A percentile compares a stretch with the other conserved stretches of the same genome.
These are phyloP conservation scores for Nothoprocta pentlandii DNA, from an alignment of 2,113 vertebrate species.

Conservation along the genomic window DNA sequence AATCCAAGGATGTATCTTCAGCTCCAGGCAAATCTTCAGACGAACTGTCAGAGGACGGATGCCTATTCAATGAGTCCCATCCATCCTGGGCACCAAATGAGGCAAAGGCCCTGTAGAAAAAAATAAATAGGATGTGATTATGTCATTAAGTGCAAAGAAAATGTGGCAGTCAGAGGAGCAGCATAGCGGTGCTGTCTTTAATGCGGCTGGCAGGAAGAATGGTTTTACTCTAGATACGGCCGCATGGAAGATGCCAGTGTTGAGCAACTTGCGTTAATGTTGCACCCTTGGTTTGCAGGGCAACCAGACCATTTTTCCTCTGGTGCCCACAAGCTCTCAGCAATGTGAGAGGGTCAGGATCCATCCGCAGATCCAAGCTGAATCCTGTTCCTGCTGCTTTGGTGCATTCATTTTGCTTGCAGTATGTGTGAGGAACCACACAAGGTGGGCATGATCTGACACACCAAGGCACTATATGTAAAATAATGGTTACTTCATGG, in stretches of 20 bases:
- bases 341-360: not conserved
- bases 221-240: not conserved
- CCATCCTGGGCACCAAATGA: conserved; percentile 36
- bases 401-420: not conserved
- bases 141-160: conserved; percentile 40
- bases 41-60: conserved; percentile 39
- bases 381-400: not conserved
- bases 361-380: not conserved
- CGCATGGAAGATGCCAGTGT: not conserved
- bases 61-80: conserved; percentile 47
- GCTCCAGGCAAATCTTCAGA: conserved; percentile 38
- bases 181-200: not conserved
- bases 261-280: not conserved
- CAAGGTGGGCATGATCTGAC: not conserved
- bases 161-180: not conserved
- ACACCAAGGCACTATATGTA: not conserved
- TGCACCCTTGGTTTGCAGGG: not conserved
- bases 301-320: not conserved
- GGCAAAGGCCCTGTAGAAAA: conserved; percentile 47
- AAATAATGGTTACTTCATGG: not conserved
- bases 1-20: conserved; percentile 43
- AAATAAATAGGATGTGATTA: conserved; percentile 28
- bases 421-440: not conserved
- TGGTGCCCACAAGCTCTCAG: not conserved
- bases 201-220: not conserved